These are phyloP conservation scores for Automeris io DNA, from an alignment of 2,888 invertebrate genomes.

Conservation along the genomic window DNA sequence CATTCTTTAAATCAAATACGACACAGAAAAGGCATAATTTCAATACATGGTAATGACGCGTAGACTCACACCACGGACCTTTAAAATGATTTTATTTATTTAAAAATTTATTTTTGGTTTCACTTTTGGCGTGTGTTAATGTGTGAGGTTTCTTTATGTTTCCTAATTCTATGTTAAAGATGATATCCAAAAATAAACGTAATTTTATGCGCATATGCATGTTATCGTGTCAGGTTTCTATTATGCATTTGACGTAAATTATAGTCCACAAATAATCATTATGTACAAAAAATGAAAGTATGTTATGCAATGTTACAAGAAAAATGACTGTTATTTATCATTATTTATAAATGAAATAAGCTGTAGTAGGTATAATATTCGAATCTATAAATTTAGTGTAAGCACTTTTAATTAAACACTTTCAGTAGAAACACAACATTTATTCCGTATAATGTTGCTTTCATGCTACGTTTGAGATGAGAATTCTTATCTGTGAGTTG, in stretches of 20 bases:
- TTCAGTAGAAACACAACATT: slow-evolving; percentile 21
- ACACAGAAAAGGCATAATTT: no score
- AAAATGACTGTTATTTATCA: background rate
- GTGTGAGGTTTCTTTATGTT: no score
- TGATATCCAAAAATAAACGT: no score
- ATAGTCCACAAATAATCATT: background rate
- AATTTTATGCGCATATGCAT: slow-evolving; percentile 1
- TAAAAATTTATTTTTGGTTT: no score
- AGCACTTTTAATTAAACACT: slow-evolving; percentile 21
- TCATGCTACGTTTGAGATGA: slow-evolving; percentile 21
- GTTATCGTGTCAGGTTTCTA: background rate
- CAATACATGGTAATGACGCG: no score
- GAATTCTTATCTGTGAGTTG: slow-evolving; percentile 13
- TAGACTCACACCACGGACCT: no score
- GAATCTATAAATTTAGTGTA: slow-evolving; percentile 12
- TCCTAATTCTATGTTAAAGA: no score
- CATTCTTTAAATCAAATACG: no score
- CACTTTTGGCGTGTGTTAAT: no score
- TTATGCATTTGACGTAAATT: background rate
- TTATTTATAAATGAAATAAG: background rate
- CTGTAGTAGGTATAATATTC: background rate
- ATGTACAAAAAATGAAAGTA: background rate
- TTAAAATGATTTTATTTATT: no score
- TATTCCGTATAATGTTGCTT: slow-evolving; percentile 22
- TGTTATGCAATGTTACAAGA: background rate